Evolutionary conservation across 1,140 invertebrate genomes (phyloP), one percentile per base, ranked within the genome.

Genomic region (Cotesia vestalis): DNA sequence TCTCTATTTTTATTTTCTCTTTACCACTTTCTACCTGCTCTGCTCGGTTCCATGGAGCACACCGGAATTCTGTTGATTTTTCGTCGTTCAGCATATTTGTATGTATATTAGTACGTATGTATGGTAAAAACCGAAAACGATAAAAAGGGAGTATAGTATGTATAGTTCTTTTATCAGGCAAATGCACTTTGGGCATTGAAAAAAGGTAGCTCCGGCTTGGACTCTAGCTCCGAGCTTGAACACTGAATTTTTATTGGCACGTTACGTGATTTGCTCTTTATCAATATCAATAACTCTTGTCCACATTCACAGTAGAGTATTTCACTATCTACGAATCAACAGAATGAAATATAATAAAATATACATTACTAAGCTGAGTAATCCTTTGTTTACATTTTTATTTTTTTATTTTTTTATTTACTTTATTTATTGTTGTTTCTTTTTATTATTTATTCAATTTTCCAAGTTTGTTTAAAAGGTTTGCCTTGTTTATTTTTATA

Each of bases 261-360:
- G 20, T 59, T 59, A 59, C 57, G 57, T 59, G 57, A 59, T 59
- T 59, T 27, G 20, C 57, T 59, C 57, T 59, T 59, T 59, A 59
- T 59, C 57, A 59, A 59, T 59, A 20, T 59, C 57, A 59, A 59
- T 27, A 27, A 27, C 57, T 9, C 20, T 20, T 9, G 40, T 5
- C 40, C 40, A 46, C 40, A 46, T 46, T 46, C 40, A 46, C 40
- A 27, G 27, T 11, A 6, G 5, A 46, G 40, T 46, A 46, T 46
- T 46, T 46, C 11, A 46, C 11, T 11, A 46, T 46, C 40, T 9
- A 46, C 40, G 40, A 46, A 46, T 46, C 40, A 46, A 46, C 11
- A 46, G 40, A 46, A 27, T 27, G 27, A 27, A 27, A 27, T 27
- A 27, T 27, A 27, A 27, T 27, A 27, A 27, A 27, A 46, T 46